Evolutionary conservation across 2,888 invertebrate genomes (phyloP).

Genomic region (Norana najaformis): DNA sequence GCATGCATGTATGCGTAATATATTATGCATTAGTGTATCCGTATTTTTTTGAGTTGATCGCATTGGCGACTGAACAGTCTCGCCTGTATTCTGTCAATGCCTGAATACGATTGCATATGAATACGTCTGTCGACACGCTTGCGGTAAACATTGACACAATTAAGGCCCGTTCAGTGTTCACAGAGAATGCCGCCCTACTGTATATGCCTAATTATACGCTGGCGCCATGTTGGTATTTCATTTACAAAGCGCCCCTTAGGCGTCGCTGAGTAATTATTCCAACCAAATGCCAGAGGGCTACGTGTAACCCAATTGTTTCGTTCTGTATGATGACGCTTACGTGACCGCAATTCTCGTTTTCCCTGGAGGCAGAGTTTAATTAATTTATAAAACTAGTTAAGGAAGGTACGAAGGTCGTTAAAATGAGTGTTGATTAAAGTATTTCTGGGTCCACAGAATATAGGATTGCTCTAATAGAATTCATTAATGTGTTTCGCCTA

Average conservation of each 20-base stretch:
- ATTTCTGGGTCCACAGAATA: neutral
- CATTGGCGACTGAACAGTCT: neutral
- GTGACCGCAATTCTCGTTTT: neutral
- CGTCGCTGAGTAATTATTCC: neutral
- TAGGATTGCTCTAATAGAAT: neutral
- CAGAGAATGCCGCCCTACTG: neutral
- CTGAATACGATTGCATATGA: neutral
- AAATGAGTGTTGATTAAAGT: neutral
- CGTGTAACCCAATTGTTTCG: neutral
- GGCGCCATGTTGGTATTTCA: slow-evolving; percentile 13
- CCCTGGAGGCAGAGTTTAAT: neutral
- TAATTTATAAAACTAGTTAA: neutral
- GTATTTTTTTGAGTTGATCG: neutral
- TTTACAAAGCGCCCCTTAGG: neutral
- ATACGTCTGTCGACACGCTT: neutral
- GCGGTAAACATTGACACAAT: neutral
- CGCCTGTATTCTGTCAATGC: neutral
- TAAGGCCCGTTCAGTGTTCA: neutral
- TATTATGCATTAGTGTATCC: no score
- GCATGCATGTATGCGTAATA: no score
- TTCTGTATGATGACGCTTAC: neutral
- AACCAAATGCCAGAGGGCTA: neutral
- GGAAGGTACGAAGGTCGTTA: neutral
- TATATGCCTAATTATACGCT: neutral
- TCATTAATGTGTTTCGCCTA: neutral